Evolutionary conservation across 2,888 invertebrate genomes (phyloP).

Genomic region (Drosophila merina): DNA sequence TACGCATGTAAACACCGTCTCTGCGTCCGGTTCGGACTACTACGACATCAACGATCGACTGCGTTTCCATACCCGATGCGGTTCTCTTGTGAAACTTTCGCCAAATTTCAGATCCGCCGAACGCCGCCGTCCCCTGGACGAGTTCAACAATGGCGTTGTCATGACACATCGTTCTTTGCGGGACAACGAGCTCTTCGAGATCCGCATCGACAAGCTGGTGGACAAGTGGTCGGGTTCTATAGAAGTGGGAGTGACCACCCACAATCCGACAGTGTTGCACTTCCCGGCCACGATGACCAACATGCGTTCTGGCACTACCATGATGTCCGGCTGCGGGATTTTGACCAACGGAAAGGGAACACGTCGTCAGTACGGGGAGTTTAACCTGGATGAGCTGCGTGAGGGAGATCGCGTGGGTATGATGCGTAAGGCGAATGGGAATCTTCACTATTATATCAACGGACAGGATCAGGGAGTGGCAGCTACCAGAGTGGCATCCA

Average conservation of each 20-base stretch:
- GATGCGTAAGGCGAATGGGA: constrained; percentile 93
- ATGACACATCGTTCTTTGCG: constrained; percentile 95
- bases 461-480: constrained; percentile 97
- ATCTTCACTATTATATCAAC: constrained; percentile 96
- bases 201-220: constrained; percentile 95
- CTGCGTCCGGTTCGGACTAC: constrained; percentile 56
- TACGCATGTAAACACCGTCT: neutral
- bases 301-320: constrained; percentile 95
- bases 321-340: constrained; percentile 99
- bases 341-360: constrained; percentile 98
- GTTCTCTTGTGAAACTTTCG: constrained; percentile 93
- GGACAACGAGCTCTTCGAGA: constrained; percentile 97
- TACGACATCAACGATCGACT: constrained; percentile 87
- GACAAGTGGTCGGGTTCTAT: constrained; percentile 93
- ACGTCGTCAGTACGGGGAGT: constrained; percentile 95
- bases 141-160: constrained; percentile 98
- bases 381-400: constrained; percentile 95
- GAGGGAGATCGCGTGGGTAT: constrained; percentile 97
- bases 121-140: constrained; percentile 93
- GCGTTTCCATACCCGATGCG: constrained; percentile 94
- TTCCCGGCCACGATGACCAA: constrained; percentile 99
- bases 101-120: constrained; percentile 93
- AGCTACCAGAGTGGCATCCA: constrained; percentile 90
- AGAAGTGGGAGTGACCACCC: constrained; percentile 95
- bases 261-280: constrained; percentile 94